Evolutionary conservation across 2,797 vertebrate species (phyloP).

Genomic region (Trachurus trachurus): DNA sequence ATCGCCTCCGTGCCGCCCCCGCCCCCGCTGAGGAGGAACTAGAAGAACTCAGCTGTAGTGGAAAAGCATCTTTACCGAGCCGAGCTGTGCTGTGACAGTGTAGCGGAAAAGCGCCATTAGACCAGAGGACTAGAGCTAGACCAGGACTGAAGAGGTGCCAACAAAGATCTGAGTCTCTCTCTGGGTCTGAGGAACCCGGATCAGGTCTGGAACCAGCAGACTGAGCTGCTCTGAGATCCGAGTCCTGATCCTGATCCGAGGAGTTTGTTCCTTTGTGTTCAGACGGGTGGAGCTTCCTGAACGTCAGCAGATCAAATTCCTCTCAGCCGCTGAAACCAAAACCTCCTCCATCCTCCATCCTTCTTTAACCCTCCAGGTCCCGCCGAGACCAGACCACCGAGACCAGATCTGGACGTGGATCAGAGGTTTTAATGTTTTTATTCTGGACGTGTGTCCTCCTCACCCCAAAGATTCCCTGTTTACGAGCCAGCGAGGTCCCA

Average conservation of each 20-base stretch:
- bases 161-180: not conserved
- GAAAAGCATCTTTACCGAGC: no score
- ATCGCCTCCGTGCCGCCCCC: no score
- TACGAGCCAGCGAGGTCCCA: constrained; percentile 93
- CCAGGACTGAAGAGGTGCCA: not conserved
- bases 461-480: constrained; percentile 99
- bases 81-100: no score
- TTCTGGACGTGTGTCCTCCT: constrained; percentile 30
- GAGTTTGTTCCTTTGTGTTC: not conserved
- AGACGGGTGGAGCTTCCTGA: constrained; percentile 5
- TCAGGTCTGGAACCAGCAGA: not conserved
- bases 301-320: not conserved
- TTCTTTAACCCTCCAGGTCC: not conserved
- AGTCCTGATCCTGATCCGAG: not conserved
- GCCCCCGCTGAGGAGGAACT: no score
- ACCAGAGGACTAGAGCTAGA: not conserved
- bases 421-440: no score
- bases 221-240: not conserved
- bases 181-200: not conserved
- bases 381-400: no score
- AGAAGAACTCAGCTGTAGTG: no score
- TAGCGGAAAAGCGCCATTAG: no score
- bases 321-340: not conserved
- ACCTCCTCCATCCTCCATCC: not conserved
- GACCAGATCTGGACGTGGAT: no score